Conservation (phyloP, 2,797 vertebrate species). For the Melanotaenia boesemani region DNA sequence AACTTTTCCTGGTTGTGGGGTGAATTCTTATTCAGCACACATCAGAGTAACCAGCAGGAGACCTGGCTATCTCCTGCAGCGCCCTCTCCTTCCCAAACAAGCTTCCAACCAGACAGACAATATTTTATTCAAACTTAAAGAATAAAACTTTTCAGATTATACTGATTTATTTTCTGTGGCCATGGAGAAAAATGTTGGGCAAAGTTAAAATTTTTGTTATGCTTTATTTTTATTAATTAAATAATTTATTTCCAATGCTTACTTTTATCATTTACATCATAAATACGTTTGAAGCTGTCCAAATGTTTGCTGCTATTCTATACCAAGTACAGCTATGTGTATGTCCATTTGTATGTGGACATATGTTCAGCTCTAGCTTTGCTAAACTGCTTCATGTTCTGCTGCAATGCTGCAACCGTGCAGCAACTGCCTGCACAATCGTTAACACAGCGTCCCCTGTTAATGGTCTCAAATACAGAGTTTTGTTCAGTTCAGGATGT, state of each 20-base stretch:
- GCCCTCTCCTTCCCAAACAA: not conserved
- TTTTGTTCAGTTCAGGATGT: too few species aligned
- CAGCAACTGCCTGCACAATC: too few species aligned
- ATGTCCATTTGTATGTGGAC: too few species aligned
- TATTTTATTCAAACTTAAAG: slow-evolving; percentile 1
- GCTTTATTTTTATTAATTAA: not conserved
- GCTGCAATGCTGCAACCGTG: too few species aligned
- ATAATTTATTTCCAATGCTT: not conserved
- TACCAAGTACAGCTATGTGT: too few species aligned
- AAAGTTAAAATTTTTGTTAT: not conserved
- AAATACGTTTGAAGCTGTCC: not conserved
- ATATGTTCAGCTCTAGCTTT: too few species aligned
- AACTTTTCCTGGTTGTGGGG: not conserved
- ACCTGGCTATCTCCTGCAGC: slow-evolving; percentile 15
- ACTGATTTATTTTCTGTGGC: not conserved
- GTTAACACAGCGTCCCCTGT: too few species aligned
- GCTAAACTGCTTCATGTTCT: too few species aligned
- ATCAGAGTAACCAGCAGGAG: slow-evolving; percentile 23
- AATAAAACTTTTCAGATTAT: not conserved
- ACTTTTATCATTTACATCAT: not conserved
- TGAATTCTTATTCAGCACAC: slow-evolving; percentile 31
- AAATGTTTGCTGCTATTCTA: too few species aligned
- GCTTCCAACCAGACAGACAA: slow-evolving; percentile 12
- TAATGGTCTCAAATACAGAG: too few species aligned
- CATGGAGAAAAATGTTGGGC: too few species aligned